Base-by-base conservation (phyloP, 1,140 invertebrate genomes). In the Ceratosolen solmsi region DNA sequence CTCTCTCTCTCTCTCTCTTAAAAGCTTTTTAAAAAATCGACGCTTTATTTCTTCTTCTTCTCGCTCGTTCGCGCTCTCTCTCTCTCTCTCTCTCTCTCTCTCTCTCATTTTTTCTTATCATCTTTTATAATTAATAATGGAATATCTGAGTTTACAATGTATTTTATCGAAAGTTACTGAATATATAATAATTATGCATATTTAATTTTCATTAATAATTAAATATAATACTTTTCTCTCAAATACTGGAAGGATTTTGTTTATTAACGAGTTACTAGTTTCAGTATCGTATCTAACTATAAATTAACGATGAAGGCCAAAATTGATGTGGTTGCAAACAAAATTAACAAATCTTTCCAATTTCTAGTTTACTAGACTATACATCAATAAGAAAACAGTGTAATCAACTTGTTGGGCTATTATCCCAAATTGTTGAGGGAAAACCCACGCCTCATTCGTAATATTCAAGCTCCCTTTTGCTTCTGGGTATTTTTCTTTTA, bases 371-470 rank as follows among this genome's bases (percentile, higher is more conserved):
- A 65, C 38, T 68, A n/a, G 20, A 68, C 33, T 38, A 68, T 68
- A 38, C 7, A 68, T 68, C 63, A 68, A 68, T 68, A n/a, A n/a
- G 63, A n/a, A n/a, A n/a, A 68, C 33, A 68, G 20, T 22, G 36
- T n/a, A 38, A 38, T 38, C 63, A 33, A 68, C 22, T 38, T 68
- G 33, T 68, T 36, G 33, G 33, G 33, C 25, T 4, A 68, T 68
- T 68, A n/a, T n/a, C n/a, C n/a, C n/a, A n/a, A n/a, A n/a, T n/a
- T n/a, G n/a, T n/a, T n/a, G n/a, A n/a, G n/a, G n/a, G n/a, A n/a
- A n/a, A n/a, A n/a, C 25, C 30, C 33, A 63, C n/a, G 30, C 0
- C 13, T 27, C 60, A 63, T 63, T 63, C 13, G 60, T 63, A 63
- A 33, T 27, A 63, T 27, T 63, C 33, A 63, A 13, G 13, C 5